Base-by-base conservation (phyloP, 2,888 invertebrate species). In the Chrysolina americana region DNA sequence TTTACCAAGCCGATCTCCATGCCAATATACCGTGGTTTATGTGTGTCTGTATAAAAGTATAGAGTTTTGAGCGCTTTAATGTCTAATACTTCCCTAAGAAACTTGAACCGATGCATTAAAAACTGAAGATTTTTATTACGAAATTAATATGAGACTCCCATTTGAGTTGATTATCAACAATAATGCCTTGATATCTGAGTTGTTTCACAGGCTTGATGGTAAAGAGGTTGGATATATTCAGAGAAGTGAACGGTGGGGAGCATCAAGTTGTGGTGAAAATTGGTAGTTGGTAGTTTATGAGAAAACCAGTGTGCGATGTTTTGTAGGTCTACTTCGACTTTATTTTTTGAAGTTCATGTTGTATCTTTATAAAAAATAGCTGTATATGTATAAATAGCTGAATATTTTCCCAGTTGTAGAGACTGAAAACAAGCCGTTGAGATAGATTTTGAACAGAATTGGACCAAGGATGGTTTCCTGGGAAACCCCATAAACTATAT, bases 241-340 rank as follows among this genome's bases (percentile, higher is more conserved):
- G 56, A 5, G 28, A 53, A 53, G 9, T 44, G 8, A 53, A 9
- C 1, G 56, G 17, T 21, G 21, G 56, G 13, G 17, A 2, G 15
- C 21, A 53, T 10, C 15, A 53, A 1, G 56, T 53, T 53, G 8
- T 53, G 13, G 17, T 21, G 9, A 13, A 53, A 59, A 59, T 59
- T 59, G 15, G 23, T 59, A 8, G 59, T 9, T 10, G 23, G 23
- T 8, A 28, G 9, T 9, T 59, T 13, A 1, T 59, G 23, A 0
- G 9, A 13, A 15, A 66, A 66, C 50, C 47, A 66, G 2, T 21
- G 10, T 28, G 48, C 28, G 21, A 66, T 28, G 13, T 50, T 66
- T 36, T 8, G 11, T 48, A 66, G 23, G 13, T 66, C 66, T 21
- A 19, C 21, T 66, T 28, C 66, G 2, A 66, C 66, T 66, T 66